Percentiles rank a stretch among this genome's conserved stretches.
Conservation (phyloP, 2,113 vertebrate genomes). For the Numida meleagris region DNA sequence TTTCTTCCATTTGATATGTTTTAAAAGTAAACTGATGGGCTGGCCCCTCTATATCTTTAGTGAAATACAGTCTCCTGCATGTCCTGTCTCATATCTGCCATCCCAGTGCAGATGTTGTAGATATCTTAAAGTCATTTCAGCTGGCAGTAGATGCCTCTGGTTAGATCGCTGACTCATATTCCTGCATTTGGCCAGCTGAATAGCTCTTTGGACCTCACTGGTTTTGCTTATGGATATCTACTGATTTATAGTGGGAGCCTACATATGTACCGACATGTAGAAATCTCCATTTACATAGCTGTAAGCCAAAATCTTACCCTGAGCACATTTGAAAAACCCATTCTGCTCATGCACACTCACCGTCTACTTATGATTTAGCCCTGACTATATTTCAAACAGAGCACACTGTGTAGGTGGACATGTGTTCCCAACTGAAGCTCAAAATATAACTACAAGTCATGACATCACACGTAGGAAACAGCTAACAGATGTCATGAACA, state of each 20-base stretch:
- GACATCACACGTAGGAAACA: slow-evolving; percentile 33
- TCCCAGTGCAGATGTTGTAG: neutral
- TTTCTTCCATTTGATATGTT: neutral
- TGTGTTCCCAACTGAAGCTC: neutral
- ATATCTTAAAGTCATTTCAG: neutral
- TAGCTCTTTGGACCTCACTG: neutral
- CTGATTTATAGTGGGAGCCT: slow-evolving; percentile 18
- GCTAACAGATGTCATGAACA: slow-evolving; percentile 19
- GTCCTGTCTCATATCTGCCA: neutral
- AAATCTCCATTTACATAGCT: neutral
- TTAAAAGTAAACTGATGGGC: neutral
- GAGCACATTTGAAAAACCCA: neutral
- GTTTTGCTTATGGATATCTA: neutral
- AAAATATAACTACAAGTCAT: neutral
- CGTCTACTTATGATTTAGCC: neutral
- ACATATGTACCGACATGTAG: neutral
- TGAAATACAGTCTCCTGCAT: neutral
- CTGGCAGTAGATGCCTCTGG: neutral
- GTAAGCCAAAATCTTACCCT: neutral
- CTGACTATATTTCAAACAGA: neutral
- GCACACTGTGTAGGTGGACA: slow-evolving; percentile 12
- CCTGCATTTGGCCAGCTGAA: neutral
- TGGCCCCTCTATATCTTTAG: neutral
- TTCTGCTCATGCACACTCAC: neutral
- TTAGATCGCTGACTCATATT: neutral